phyloP scores from a whole-genome alignment of 23 tunicate genomes.

The Ciona savignyi region DNA sequence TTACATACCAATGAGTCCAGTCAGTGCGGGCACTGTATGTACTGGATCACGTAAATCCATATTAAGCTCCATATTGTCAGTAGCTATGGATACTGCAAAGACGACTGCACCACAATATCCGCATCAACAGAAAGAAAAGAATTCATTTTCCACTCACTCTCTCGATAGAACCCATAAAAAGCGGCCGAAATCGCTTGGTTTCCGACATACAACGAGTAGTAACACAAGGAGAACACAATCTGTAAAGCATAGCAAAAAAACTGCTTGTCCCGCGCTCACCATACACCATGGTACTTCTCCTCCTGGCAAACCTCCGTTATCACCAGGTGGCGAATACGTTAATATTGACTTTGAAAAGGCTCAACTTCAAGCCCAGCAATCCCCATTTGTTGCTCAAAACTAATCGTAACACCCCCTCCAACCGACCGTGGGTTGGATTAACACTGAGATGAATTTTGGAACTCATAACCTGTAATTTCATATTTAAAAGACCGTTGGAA shows the following conservation, averaged over 20 bases:
- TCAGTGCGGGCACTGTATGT: not conserved
- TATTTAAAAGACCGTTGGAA: too few species aligned
- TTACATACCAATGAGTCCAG: slow-evolving; percentile 59
- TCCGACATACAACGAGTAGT: not conserved
- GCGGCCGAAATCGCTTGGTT: slow-evolving; percentile 25
- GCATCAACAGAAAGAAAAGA: slow-evolving; percentile 38
- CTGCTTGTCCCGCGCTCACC: not conserved
- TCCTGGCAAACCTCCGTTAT: slow-evolving; percentile 7
- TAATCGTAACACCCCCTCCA: too few species aligned
- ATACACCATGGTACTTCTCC: not conserved
- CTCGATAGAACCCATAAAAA: slow-evolving; percentile 28
- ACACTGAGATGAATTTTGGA: too few species aligned
- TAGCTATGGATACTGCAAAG: not conserved
- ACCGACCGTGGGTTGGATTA: too few species aligned
- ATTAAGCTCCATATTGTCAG: slow-evolving; percentile 1
- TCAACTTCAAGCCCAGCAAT: slow-evolving; percentile 20
- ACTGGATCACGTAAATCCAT: not conserved
- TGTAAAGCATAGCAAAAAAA: slow-evolving; percentile 18
- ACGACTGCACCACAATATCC: slow-evolving; percentile 35
- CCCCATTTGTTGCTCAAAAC: slow-evolving; percentile 11
- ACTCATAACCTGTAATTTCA: too few species aligned
- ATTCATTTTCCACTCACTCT: slow-evolving; percentile 20
- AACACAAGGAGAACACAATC: slow-evolving; percentile 29
- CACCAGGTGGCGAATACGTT: slow-evolving; percentile 77
- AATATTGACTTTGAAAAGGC: slow-evolving; percentile 66